Conservation (phyloP, 2,797 vertebrate species). For the Lithobates pipiens region DNA sequence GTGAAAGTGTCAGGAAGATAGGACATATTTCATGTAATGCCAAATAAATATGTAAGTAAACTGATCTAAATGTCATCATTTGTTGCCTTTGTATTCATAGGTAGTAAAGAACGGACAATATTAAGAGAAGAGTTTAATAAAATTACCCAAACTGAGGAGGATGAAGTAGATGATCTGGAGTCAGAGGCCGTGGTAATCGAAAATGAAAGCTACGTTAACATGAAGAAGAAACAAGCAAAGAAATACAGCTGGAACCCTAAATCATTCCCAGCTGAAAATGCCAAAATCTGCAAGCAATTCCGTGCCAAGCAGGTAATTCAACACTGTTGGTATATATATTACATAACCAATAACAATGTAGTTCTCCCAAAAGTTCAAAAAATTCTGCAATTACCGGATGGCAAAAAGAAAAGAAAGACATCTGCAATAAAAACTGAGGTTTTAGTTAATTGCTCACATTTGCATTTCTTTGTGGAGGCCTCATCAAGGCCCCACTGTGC, state of each 20-base stretch:
- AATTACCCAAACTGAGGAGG: slow-evolving; percentile 72
- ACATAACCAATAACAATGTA: background rate
- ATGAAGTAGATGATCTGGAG: slow-evolving; percentile 78
- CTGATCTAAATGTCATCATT: too few relatives aligned
- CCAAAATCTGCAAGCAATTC: slow-evolving; percentile 87
- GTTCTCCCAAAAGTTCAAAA: background rate
- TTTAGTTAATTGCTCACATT: too few relatives aligned
- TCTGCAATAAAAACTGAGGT: too few relatives aligned
- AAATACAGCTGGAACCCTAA: slow-evolving; percentile 79
- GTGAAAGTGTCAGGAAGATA: too few relatives aligned
- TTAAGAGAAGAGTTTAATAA: slow-evolving; percentile 22
- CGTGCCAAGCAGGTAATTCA: slow-evolving; percentile 81
- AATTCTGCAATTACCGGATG: too few relatives aligned
- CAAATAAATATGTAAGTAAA: too few relatives aligned
- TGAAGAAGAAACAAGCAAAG: slow-evolving; percentile 86
- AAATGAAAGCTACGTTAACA: slow-evolving; percentile 89
- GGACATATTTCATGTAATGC: too few relatives aligned
- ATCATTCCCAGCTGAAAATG: slow-evolving; percentile 81
- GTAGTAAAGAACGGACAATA: slow-evolving; percentile 64
- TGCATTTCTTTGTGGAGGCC: too few relatives aligned
- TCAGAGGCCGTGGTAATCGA: slow-evolving; percentile 78
- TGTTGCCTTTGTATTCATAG: slow-evolving; percentile 63
- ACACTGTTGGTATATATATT: background rate
- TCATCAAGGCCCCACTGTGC: too few relatives aligned
- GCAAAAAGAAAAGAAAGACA: too few relatives aligned